Conservation (phyloP, 2,797 vertebrate genomes). For the Takifugu ocellatus region DNA sequence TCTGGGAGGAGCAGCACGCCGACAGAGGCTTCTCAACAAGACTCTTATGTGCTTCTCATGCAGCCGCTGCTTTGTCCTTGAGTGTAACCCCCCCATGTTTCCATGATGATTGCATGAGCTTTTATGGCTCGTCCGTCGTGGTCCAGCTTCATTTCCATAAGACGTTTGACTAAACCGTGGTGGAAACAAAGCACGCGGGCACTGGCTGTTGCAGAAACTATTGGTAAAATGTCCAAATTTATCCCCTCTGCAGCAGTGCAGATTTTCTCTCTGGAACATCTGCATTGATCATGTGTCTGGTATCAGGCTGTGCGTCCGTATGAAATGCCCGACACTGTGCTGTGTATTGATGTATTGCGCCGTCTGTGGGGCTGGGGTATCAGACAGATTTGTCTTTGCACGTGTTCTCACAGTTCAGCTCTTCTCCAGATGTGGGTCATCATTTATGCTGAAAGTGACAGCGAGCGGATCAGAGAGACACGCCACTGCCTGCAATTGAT, state of each 20-base stretch:
- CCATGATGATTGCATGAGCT: too few species aligned
- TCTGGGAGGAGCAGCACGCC: too few species aligned
- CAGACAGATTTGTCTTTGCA: not conserved
- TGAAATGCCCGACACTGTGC: not conserved
- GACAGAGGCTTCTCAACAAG: too few species aligned
- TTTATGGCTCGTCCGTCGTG: too few species aligned
- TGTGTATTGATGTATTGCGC: not conserved
- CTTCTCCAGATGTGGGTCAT: not conserved
- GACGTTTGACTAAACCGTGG: too few species aligned
- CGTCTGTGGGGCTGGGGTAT: not conserved
- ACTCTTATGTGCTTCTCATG: too few species aligned
- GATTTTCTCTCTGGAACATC: not conserved
- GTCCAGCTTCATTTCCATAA: too few species aligned
- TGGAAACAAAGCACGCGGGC: slow-evolving; percentile 6
- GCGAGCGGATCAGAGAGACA: not conserved
- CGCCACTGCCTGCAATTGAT: not conserved
- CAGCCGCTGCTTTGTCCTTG: too few species aligned
- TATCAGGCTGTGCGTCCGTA: too few species aligned
- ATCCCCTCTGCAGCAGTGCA: not conserved
- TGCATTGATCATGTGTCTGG: not conserved
- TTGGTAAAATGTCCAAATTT: not conserved
- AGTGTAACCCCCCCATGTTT: too few species aligned
- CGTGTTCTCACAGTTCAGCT: not conserved
- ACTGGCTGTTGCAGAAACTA: not conserved
- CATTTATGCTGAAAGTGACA: not conserved